Percentiles rank a stretch among this genome's conserved stretches.
phyloP scores from a whole-genome alignment of 2,797 vertebrate species.

The Amblyraja radiata region DNA sequence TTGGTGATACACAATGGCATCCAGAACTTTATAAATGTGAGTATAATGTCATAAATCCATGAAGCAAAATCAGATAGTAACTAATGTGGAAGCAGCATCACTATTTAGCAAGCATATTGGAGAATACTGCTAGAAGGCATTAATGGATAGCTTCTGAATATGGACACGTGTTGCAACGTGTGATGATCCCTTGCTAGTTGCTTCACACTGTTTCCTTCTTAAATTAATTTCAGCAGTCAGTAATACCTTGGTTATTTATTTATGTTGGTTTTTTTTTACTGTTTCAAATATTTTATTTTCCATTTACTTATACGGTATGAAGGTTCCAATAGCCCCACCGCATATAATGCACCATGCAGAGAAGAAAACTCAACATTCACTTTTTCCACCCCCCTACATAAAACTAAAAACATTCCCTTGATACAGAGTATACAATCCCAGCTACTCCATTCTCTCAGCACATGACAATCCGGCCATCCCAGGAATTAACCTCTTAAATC shows the following conservation, averaged over 20 bases:
- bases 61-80: background rate
- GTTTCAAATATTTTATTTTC: constrained; percentile 77
- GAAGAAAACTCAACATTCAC: constrained; percentile 76
- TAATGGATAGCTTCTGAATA: background rate
- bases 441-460: no score
- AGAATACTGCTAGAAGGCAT: background rate
- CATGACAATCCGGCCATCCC: no score
- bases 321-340: constrained; percentile 91
- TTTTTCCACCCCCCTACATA: constrained; percentile 50
- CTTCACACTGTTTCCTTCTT: no score
- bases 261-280: constrained; percentile 43
- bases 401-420: constrained; percentile 62
- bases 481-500: no score
- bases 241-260: no score
- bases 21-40: background rate
- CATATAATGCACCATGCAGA: constrained; percentile 92
- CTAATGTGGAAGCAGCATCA: background rate
- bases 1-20: constrained; percentile 6
- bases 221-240: no score
- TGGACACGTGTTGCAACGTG: no score
- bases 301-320: constrained; percentile 90
- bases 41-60: background rate
- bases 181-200: no score
- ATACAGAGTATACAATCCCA: no score
- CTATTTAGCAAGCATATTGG: background rate